Evolutionary conservation across 92 coral and sea anemone species (phyloP), one percentile per base, ranked within the genome.

Genomic region (Actinernus sp.): DNA sequence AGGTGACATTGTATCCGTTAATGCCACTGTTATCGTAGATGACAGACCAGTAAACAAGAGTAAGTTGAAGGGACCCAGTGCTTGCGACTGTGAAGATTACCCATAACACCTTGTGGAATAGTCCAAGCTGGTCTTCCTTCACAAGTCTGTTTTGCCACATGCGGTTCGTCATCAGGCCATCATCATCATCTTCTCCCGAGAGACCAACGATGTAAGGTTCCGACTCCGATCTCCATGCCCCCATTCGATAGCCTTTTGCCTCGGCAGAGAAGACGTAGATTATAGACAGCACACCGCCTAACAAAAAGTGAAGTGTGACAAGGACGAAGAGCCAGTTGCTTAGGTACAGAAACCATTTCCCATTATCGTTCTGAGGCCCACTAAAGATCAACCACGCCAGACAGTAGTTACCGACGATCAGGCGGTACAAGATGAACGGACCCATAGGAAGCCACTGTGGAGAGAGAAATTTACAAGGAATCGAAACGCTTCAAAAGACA

Each of bases 191-290:
- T n/a, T 71, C 80, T 1, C 68, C 54, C 0, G 91, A 78, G 9
- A 85, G 61, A 14, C 91, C 91, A 23, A 71, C 91, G 65, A 85
- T 85, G 70, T 71, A 85, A 26, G 91, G 82, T 41, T 85, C 91
- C 50, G 81, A 85, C 48, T 47, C 63, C 50, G 51, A 62, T 12
- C 83, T 62, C 33, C 83, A 71, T 1, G 73, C 56, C 21, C 48
- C 76, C 26, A 40, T 73, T 54, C 65, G 75, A n/a, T 81, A 79
- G 56, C 68, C 30, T 28, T 83, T 82, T 20, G 68, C 92, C 0
- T 83, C 92, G 17, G 67, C 67, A 1, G 73, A 74, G 70, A 43
- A 71, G 48, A 81, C 61, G 63, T 78, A 90, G 24, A 48, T 46
- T 36, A 73, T 55, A 13, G 97, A 80, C 20, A 90, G 58, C 23